phyloP scores from a whole-genome alignment of 2,113 vertebrate species.

The Caranx melampygus region DNA sequence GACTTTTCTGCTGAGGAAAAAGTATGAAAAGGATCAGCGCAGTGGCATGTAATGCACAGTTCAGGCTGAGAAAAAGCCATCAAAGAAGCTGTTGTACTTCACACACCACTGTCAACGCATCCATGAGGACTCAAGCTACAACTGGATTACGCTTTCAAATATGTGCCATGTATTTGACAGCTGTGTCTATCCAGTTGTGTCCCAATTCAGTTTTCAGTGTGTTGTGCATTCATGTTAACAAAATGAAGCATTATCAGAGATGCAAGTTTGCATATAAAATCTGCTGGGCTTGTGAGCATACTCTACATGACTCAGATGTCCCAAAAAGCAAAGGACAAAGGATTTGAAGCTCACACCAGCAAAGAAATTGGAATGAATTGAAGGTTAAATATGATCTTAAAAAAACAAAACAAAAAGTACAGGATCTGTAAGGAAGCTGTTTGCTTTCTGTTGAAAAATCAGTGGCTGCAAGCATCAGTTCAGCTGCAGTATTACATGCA shows the following conservation, averaged over 20 bases:
- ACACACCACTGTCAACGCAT: constrained; percentile 23
- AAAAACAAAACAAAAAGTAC: neutral
- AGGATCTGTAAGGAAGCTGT: neutral
- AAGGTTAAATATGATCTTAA: too few species aligned
- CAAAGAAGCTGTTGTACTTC: constrained; percentile 21
- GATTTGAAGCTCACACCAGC: neutral
- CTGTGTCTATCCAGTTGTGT: neutral
- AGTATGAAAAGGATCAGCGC: constrained; percentile 37
- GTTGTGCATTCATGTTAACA: neutral
- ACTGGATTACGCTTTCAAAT: constrained; percentile 29
- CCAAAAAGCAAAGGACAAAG: neutral
- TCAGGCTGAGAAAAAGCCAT: constrained; percentile 19
- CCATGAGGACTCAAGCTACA: constrained; percentile 13
- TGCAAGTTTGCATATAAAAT: neutral
- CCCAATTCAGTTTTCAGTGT: constrained; percentile 5
- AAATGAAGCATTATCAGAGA: constrained; percentile 16
- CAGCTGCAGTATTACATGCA: neutral
- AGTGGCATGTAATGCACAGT: constrained; percentile 18
- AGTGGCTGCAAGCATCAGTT: neutral
- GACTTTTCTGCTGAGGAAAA: constrained; percentile 22
- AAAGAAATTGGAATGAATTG: neutral
- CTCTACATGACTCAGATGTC: neutral
- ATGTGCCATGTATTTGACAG: neutral
- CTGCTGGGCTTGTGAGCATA: neutral
- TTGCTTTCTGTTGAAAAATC: neutral